phyloP scores from a whole-genome alignment of 35 echinoderm and acorn worm genomes.

The Heliocidaris erythrogramma region DNA sequence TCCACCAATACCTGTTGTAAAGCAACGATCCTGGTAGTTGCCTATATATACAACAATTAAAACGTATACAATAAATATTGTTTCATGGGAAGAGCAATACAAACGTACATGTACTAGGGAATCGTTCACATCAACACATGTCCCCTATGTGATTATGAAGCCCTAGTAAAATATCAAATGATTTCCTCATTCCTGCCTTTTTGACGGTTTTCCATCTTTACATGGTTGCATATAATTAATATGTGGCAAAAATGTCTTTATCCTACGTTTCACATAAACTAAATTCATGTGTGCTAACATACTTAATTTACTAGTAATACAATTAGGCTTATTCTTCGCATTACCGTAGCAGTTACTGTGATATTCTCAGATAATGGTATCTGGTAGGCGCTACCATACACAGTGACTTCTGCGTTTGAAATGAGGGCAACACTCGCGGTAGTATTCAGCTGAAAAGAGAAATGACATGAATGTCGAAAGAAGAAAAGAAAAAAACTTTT shows the following conservation, averaged over 20 bases:
- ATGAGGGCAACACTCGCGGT: not conserved
- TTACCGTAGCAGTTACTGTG: not conserved
- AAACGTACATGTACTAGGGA: too few species aligned
- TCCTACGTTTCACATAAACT: too few species aligned
- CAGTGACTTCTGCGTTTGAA: not conserved
- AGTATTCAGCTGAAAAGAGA: not conserved
- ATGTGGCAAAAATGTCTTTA: too few species aligned
- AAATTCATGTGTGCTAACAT: not conserved
- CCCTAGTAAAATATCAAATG: too few species aligned
- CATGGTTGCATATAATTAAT: too few species aligned
- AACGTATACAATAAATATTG: too few species aligned
- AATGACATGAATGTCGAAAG: not conserved
- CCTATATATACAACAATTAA: not conserved
- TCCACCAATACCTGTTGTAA: not conserved
- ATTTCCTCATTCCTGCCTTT: too few species aligned
- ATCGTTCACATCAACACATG: too few species aligned
- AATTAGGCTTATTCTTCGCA: not conserved
- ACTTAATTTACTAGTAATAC: not conserved
- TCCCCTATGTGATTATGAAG: too few species aligned
- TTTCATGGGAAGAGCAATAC: too few species aligned
- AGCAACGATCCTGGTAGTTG: not conserved
- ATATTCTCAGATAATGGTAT: not conserved
- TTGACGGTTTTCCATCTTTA: too few species aligned
- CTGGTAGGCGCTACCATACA: not conserved
- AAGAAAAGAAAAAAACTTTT: not conserved